phyloP scores from a whole-genome alignment of 2,888 invertebrate species.

The Cerceris rybyensis region DNA sequence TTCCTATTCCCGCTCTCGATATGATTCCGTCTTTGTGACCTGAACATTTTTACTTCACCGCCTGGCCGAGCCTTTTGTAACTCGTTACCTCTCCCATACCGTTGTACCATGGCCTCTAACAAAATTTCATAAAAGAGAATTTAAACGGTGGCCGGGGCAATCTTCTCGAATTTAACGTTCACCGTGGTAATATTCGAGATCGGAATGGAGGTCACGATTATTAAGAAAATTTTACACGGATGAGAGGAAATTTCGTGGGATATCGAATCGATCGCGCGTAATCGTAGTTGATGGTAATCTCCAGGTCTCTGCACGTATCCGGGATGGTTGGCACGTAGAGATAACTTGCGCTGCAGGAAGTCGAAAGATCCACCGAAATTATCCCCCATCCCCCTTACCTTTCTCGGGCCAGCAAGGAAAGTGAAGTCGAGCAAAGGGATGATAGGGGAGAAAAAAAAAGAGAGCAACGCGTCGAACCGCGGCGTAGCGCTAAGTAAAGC shows the following conservation, averaged over 20 bases:
- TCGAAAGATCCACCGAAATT: slow-evolving; percentile 46
- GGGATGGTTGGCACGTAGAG: not conserved
- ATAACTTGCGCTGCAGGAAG: slow-evolving; percentile 11
- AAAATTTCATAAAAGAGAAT: not conserved
- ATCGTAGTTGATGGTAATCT: too few relatives aligned
- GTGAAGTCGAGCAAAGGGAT: slow-evolving; percentile 31
- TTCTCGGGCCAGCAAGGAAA: not conserved
- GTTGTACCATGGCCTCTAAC: too few relatives aligned
- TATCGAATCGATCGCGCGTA: not conserved
- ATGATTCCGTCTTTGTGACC: not conserved
- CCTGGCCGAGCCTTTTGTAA: not conserved
- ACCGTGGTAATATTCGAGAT: not conserved
- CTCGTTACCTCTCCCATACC: not conserved
- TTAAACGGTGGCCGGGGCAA: not conserved
- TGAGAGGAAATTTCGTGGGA: not conserved
- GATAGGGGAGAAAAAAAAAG: slow-evolving; percentile 27
- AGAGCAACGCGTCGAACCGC: slow-evolving; percentile 54
- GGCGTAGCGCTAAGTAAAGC: slow-evolving; percentile 53
- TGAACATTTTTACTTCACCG: not conserved
- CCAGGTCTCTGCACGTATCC: too few relatives aligned
- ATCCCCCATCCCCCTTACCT: slow-evolving; percentile 25
- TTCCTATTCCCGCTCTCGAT: slow-evolving; percentile 34
- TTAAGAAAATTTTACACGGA: not conserved
- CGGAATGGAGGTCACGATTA: not conserved
- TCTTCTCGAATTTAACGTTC: not conserved